Evolutionary conservation across 1,140 invertebrate species (phyloP), one percentile per base, ranked within the genome.

Genomic region (Charaxes varanes): DNA sequence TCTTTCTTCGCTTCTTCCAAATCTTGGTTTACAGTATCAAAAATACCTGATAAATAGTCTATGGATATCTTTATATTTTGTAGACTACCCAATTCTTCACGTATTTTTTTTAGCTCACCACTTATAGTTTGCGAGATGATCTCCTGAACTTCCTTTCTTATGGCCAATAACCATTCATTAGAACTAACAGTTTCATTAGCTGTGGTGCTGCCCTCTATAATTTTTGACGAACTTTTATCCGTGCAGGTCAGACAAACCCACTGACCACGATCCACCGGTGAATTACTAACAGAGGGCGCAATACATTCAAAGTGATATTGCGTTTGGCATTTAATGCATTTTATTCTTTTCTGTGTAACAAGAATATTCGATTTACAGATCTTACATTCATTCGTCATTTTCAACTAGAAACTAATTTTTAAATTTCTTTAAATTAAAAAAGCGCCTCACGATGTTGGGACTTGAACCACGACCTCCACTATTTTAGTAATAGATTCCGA

Each of bases 291-390:
- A 26, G 24, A 12, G 4, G 15, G 30, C 3, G 7, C 16, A 8
- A 32, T 19, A 14, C 30, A 32, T 2, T 32, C 30, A 4, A 19
- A 32, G 16, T 32, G 30, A 17, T 11, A 19, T 10, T 7, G 15
- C 4, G 16, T 8, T 18, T 32, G 30, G n/a, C 16, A 32, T 32
- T 32, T 32, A 17, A 18, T 10, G n/a, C 30, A 32, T n/a, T 32
- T 32, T n/a, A 32, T 32, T 32, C 16, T 32, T 32, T 32, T 32
- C n/a, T 17, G 30, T 32, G 15, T n/a, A n/a, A n/a, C n/a, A n/a
- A n/a, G n/a, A n/a, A n/a, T n/a, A n/a, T n/a, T n/a, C n/a, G n/a
- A n/a, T n/a, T n/a, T n/a, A n/a, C n/a, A n/a, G n/a, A n/a, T n/a
- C n/a, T n/a, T n/a, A n/a, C n/a, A n/a, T n/a, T n/a, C n/a, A n/a